phyloP scores from a whole-genome alignment of 1,140 invertebrate genomes.

The Lordiphosa stackelbergi region DNA sequence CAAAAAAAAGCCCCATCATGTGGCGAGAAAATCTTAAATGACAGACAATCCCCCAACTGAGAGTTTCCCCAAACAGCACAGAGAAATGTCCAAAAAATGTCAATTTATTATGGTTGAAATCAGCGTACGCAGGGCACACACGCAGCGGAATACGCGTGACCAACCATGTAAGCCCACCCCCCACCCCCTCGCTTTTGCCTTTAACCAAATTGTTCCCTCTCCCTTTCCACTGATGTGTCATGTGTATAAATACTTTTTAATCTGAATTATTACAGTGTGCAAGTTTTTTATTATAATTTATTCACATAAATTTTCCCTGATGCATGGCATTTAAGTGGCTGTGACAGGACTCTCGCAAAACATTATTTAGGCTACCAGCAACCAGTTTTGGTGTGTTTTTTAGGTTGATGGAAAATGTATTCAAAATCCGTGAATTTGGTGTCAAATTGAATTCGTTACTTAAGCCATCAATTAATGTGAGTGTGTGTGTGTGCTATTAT shows the following conservation, averaged over 20 bases:
- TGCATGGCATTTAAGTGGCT: slow-evolving; percentile 66
- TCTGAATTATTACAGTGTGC: slow-evolving; percentile 61
- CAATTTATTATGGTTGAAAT: slow-evolving; percentile 64
- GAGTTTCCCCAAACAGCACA: slow-evolving; percentile 13
- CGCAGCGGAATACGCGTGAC: slow-evolving; percentile 39
- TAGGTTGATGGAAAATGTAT: slow-evolving; percentile 14
- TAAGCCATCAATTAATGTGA: slow-evolving; percentile 21
- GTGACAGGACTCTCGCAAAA: slow-evolving; percentile 27
- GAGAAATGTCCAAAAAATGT: slow-evolving; percentile 56
- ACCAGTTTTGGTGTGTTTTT: too few relatives aligned
- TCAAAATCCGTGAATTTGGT: slow-evolving; percentile 10
- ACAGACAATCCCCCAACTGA: slow-evolving; percentile 33
- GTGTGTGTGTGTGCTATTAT: slow-evolving; percentile 2
- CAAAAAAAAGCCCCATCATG: slow-evolving; percentile 9
- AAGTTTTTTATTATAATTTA: slow-evolving; percentile 65
- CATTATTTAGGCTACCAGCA: too few relatives aligned
- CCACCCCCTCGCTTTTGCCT: slow-evolving; percentile 9
- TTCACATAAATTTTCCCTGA: slow-evolving; percentile 67
- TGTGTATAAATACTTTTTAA: slow-evolving; percentile 67
- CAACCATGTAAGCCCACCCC: slow-evolving; percentile 28
- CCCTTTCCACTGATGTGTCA: slow-evolving; percentile 25
- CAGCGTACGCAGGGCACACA: slow-evolving; percentile 37
- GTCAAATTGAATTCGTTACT: slow-evolving; percentile 28
- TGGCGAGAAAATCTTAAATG: slow-evolving; percentile 36
- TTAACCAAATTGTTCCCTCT: not conserved